Evolutionary conservation across 2,113 vertebrate genomes (phyloP).

Genomic region (Isichthys henryi): DNA sequence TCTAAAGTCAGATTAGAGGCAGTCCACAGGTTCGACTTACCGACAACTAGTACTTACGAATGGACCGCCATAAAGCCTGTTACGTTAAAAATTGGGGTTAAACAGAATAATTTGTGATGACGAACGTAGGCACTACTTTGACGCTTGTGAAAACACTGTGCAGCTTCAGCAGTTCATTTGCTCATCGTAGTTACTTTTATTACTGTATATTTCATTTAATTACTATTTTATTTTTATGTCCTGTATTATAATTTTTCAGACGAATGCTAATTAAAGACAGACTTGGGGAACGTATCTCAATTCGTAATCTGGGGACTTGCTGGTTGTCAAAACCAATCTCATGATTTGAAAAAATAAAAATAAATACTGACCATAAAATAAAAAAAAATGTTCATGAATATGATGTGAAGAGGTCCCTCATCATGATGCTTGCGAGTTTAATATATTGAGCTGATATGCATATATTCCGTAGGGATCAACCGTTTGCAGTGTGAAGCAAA

Average conservation of each 20-base stretch:
- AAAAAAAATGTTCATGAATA: not conserved
- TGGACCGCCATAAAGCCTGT: not conserved
- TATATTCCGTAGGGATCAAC: not conserved
- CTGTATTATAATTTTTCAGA: not conserved
- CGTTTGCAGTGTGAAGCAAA: not conserved
- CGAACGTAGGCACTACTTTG: not conserved
- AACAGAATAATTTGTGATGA: not conserved
- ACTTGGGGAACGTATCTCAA: not conserved
- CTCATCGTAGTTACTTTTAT: not conserved
- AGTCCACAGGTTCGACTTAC: not conserved
- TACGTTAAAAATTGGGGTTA: not conserved
- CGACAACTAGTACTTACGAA: not conserved
- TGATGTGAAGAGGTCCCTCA: not conserved
- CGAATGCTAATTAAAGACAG: not conserved
- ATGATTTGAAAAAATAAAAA: not conserved
- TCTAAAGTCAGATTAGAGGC: not conserved
- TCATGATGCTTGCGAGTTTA: not conserved
- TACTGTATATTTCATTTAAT: not conserved
- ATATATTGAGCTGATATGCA: not conserved
- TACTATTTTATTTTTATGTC: not conserved
- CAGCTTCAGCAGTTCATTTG: not conserved
- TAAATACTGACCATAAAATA: not conserved
- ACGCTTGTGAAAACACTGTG: not conserved
- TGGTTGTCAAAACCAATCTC: not conserved
- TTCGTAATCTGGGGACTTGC: not conserved